These are phyloP conservation scores for Holothuria glaberrima DNA, from an alignment of 35 echinoderm and acorn worm species.

Conservation along the genomic window DNA sequence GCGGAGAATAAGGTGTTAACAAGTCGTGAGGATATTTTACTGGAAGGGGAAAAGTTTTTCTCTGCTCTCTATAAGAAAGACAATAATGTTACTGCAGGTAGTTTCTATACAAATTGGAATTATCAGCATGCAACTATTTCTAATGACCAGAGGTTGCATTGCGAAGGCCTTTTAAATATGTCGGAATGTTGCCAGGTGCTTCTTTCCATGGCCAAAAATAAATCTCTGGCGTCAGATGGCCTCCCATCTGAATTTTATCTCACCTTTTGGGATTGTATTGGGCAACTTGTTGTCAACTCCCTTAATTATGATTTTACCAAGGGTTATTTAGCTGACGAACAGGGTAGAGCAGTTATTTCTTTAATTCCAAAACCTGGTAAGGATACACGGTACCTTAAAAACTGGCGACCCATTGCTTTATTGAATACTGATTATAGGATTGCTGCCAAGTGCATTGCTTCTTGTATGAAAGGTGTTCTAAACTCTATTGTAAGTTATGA, in stretches of 20 bases:
- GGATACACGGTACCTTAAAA: neutral
- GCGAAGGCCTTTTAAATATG: no score
- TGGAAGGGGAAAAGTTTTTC: no score
- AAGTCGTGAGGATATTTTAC: no score
- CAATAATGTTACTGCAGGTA: no score
- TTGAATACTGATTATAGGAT: constrained; percentile 7
- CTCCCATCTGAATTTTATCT: neutral
- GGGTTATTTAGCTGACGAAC: neutral
- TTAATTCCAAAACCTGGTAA: neutral
- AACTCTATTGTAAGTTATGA: neutral
- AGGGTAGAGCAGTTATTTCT: neutral
- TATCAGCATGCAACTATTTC: no score
- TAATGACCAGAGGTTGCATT: no score
- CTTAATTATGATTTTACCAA: neutral
- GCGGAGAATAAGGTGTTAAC: no score
- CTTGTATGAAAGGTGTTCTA: neutral
- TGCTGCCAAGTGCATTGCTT: neutral
- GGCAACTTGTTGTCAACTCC: constrained; percentile 11
- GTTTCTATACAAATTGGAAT: no score
- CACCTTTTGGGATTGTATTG: neutral
- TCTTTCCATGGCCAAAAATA: no score
- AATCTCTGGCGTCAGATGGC: no score
- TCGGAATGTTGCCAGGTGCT: no score
- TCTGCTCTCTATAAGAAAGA: no score
- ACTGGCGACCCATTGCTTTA: neutral